Conservation (phyloP, 2,888 invertebrate genomes). For the Sthenelais limicola region DNA sequence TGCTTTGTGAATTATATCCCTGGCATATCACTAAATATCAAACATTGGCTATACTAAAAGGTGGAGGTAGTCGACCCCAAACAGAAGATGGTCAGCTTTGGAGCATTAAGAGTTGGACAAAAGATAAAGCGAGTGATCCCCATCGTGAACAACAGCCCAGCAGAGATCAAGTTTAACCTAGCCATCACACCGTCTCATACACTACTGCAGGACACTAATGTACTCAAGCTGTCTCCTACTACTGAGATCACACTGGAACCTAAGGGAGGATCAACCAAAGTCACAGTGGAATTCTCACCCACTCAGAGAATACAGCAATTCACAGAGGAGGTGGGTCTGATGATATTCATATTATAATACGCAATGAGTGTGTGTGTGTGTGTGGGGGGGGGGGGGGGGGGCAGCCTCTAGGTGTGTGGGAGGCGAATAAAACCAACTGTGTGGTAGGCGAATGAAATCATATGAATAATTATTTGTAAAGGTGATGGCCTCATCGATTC, state of each 20-base stretch:
- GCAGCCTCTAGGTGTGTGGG: too few relatives aligned
- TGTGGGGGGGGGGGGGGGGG: too few relatives aligned
- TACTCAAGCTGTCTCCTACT: constrained; percentile 62
- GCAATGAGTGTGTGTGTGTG: not conserved
- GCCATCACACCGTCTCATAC: constrained; percentile 65
- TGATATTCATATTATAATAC: not conserved
- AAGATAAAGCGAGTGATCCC: constrained; percentile 63
- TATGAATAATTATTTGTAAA: too few relatives aligned
- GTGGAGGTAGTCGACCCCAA: constrained; percentile 69
- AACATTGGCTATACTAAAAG: constrained; percentile 52
- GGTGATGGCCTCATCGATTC: too few relatives aligned
- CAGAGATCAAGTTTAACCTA: constrained; percentile 68
- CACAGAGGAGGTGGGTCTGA: constrained; percentile 67
- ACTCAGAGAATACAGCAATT: constrained; percentile 69
- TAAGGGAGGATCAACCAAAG: constrained; percentile 65
- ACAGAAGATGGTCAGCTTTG: constrained; percentile 69
- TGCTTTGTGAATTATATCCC: not conserved
- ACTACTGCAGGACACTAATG: constrained; percentile 62
- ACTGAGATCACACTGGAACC: constrained; percentile 64
- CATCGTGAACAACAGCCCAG: constrained; percentile 71
- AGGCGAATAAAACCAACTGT: too few relatives aligned
- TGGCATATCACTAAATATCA: not conserved
- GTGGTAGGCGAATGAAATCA: too few relatives aligned
- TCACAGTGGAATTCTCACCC: constrained; percentile 68
- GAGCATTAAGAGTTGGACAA: constrained; percentile 67